phyloP scores from a whole-genome alignment of 2,888 invertebrate genomes.

The Meiosimyza platycephala region DNA sequence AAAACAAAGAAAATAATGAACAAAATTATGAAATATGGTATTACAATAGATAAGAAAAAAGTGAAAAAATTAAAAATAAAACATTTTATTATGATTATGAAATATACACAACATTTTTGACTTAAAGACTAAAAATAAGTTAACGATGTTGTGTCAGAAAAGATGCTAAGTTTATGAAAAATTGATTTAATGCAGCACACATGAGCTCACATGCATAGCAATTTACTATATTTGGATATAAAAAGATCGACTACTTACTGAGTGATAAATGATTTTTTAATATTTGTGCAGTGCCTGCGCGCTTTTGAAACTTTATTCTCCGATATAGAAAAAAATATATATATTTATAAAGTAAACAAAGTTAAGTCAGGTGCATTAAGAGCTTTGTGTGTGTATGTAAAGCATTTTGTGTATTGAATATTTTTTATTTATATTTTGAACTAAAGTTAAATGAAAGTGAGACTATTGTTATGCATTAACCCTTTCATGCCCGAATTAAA shows the following conservation, averaged over 20 bases:
- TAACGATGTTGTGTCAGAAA: not conserved
- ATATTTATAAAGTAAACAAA: not conserved
- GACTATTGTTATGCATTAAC: too few species aligned
- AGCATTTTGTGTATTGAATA: not conserved
- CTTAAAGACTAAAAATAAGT: not conserved
- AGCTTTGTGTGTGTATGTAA: not conserved
- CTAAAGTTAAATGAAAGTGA: too few species aligned
- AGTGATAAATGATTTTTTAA: constrained; percentile 15
- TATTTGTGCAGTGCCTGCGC: not conserved
- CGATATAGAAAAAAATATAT: not conserved
- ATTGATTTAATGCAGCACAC: constrained; percentile 8
- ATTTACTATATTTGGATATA: not conserved
- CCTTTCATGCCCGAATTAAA: too few species aligned
- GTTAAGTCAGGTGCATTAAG: constrained; percentile 7
- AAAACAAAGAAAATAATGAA: not conserved
- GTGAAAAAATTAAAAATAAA: too few species aligned
- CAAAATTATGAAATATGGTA: too few species aligned
- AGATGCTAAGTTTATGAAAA: constrained; percentile 16
- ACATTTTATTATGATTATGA: too few species aligned
- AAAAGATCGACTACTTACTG: not conserved
- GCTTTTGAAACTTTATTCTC: too few species aligned
- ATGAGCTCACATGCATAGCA: constrained; percentile 6
- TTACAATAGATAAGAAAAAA: too few species aligned
- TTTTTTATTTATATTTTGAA: too few species aligned
- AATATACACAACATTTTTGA: too few species aligned